phyloP scores from a whole-genome alignment of 2,888 invertebrate genomes.

The Pheosia gnoma region DNA sequence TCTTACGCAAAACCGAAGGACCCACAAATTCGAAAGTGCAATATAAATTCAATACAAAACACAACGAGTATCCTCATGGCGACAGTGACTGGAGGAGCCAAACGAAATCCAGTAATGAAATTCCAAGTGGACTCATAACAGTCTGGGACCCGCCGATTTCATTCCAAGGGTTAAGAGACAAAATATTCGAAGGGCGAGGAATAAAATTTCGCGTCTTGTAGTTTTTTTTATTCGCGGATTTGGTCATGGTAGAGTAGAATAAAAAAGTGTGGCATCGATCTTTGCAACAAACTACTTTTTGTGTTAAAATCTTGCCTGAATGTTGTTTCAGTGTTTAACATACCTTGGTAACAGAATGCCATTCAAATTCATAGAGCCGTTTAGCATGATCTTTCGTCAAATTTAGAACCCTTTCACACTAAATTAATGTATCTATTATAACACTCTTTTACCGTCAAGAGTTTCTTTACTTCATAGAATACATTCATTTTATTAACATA shows the following conservation, averaged over 20 bases:
- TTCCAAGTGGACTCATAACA: conserved; percentile 66
- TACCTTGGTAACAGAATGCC: too few relatives aligned
- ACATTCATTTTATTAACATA: neutral
- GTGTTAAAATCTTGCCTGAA: too few relatives aligned
- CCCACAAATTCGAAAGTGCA: neutral
- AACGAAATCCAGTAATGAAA: conserved; percentile 67
- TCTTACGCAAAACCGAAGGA: neutral
- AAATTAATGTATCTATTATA: too few relatives aligned
- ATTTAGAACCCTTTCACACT: too few relatives aligned
- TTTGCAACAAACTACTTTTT: too few relatives aligned
- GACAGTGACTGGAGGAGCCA: conserved; percentile 41
- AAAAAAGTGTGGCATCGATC: too few relatives aligned
- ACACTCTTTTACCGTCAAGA: too few relatives aligned
- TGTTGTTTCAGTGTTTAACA: too few relatives aligned
- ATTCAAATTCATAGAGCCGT: too few relatives aligned
- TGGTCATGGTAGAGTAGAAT: neutral
- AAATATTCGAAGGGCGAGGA: conserved; percentile 25
- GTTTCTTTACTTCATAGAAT: neutral
- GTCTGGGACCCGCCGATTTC: conserved; percentile 26
- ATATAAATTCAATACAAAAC: conserved; percentile 3
- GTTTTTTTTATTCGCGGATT: neutral
- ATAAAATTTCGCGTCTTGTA: conserved; percentile 18
- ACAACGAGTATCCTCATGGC: conserved; percentile 27
- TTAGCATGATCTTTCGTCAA: too few relatives aligned
- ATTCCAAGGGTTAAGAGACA: conserved; percentile 39